phyloP scores from a whole-genome alignment of 2,797 vertebrate species.

The Benthosema pterotum region DNA sequence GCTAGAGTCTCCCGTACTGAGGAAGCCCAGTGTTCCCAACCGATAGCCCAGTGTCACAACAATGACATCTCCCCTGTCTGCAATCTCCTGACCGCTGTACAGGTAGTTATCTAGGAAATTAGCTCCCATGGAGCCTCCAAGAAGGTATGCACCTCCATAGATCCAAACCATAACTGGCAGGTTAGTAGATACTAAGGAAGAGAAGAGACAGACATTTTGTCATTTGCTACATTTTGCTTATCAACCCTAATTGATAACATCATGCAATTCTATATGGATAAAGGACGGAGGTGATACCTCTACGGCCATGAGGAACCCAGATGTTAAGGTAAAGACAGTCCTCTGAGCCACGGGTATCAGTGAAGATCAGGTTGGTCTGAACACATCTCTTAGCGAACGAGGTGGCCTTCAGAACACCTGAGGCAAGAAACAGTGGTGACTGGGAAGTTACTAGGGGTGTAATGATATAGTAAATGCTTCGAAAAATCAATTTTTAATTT shows the following conservation, averaged over 20 bases:
- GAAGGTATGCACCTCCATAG: slow-evolving; percentile 87
- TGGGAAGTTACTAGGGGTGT: too few relatives aligned
- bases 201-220: too few relatives aligned
- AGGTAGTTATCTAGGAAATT: slow-evolving; percentile 88
- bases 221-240: too few relatives aligned
- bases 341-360: slow-evolving; percentile 60
- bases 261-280: too few relatives aligned
- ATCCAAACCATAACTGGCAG: slow-evolving; percentile 94
- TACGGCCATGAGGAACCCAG: slow-evolving; percentile 82
- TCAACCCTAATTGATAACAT: not conserved
- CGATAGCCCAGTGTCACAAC: slow-evolving; percentile 93
- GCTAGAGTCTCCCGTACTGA: slow-evolving; percentile 88
- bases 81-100: slow-evolving; percentile 88
- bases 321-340: slow-evolving; percentile 90
- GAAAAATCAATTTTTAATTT: too few relatives aligned
- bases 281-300: slow-evolving; percentile 29
- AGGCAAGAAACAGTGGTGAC: not conserved
- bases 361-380: slow-evolving; percentile 73
- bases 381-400: slow-evolving; percentile 74
- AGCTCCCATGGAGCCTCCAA: slow-evolving; percentile 82
- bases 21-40: slow-evolving; percentile 90
- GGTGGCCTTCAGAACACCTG: slow-evolving; percentile 78
- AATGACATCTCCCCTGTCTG: slow-evolving; percentile 88
- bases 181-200: slow-evolving; percentile 82
- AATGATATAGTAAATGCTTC: too few relatives aligned